Base-by-base conservation (phyloP, 2,797 vertebrate species). In the Coregonus suidteri region DNA sequence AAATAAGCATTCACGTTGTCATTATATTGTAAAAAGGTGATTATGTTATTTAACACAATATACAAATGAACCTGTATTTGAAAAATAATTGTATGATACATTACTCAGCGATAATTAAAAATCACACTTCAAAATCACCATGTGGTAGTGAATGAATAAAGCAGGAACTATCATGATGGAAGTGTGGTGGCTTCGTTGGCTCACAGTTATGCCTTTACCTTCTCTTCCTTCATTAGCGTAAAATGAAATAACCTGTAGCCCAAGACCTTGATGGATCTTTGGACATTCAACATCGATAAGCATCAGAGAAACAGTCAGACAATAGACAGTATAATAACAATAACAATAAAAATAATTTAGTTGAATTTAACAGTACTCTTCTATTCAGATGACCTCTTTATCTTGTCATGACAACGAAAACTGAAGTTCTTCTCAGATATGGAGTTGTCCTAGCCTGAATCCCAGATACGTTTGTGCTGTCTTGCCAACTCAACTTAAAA, bases 331-430 rank as follows among this genome's bases (percentile, higher is more conserved):
- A 34, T 25, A 74, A 83, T 75, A 86, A 90, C 84, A 83, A 90
- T 77, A 84, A 90, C 76, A 86, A 89, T 82, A 92, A 82, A 77
- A 94, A 94, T 94, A 95, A 95, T 85, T 95, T 94, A 95, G 86
- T 93, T 94, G 6, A 93, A 94, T 89, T 93, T 93, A 93, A 93
- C 88, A 92, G 70, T 86, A 88, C 82, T 86, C 83, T 76, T 88
- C 83, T 85, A 79, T 82, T 76, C 83, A 78, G 81, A 87, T 90
- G 85, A 93, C 88, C 88, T 91, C 88, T 59, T 83, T 86, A 71
- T 84, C 87, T 91, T 88, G 80, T 86, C 25, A 92, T 75, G 79
- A 52, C 75, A 77, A 75, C 37, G 25, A 25, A 25, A 82, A 82
- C 83, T 79, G 11, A 69, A 47, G 34, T 14, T 66, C 7, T 47